Evolutionary conservation across 2,888 invertebrate genomes (phyloP), one percentile per base, ranked within the genome.

Genomic region (Scaptodrosophila latifasciaeformis): DNA sequence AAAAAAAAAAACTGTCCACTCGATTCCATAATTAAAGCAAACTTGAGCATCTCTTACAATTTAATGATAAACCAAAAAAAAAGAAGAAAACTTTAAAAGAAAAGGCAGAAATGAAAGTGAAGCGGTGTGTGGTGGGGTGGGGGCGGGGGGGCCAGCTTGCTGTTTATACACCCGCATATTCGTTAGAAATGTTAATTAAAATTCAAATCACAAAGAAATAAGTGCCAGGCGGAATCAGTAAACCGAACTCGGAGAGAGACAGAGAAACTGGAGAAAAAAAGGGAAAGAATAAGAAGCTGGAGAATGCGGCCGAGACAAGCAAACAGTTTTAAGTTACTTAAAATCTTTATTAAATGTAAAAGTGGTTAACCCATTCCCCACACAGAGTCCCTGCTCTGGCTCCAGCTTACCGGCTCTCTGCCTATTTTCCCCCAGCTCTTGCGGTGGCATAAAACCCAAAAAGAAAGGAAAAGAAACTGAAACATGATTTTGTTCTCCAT

Each of bases 311-410:
- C 47, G 47, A 62, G 62, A 71, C 67, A 81, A 70, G 65, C 71
- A 80, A 67, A 80, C 69, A 62, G 71, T 76, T 76, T 76, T 67
- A 80, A 78, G 70, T 81, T 78, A 78, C 78, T 81, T 80, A 78
- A 81, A 76, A 74, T 71, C 65, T 74, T 75, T 74, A 67, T 68
- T 68, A 70, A 72, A 69, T 78, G 69, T 70, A 59, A 59, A 65
- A 69, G 69, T 65, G 75, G 71, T 75, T 77, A 75, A 74, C 62
- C 77, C 77, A 54, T 66, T 62, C 57, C 56, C 39, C 60, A 12
- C 45, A 13, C 19, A n/a, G 21, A 37, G 2, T 13, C 46, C 6
- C 15, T 17, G 9, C 10, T 21, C 2, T 21, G 13, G 6, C 2
- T 6, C 13, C 27, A 19, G 12, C n/a, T 45, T 18, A 15, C 47